Evolutionary conservation across 2,888 invertebrate species (phyloP).

Genomic region (Synergus laeviventris): DNA sequence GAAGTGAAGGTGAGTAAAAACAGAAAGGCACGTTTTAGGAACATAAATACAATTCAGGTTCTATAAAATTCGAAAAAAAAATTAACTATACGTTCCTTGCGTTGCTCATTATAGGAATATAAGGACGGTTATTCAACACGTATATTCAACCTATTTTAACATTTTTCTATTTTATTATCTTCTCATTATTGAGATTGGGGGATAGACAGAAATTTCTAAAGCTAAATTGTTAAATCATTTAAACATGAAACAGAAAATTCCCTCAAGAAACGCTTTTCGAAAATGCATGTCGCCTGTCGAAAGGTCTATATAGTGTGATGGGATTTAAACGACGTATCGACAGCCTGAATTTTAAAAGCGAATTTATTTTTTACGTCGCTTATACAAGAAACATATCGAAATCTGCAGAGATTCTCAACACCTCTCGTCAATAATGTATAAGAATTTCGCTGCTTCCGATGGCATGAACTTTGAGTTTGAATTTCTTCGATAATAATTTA

Average conservation of each 20-base stretch:
- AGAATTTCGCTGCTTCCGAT: slow-evolving; percentile 14
- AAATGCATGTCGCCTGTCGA: neutral
- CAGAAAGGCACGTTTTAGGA: neutral
- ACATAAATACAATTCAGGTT: neutral
- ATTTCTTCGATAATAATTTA: slow-evolving; percentile 18
- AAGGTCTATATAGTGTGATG: neutral
- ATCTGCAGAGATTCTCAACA: slow-evolving; percentile 23
- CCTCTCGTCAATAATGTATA: slow-evolving; percentile 32
- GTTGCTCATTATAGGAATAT: neutral
- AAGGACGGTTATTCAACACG: too few species aligned
- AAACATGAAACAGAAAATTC: neutral
- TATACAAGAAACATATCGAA: slow-evolving; percentile 14
- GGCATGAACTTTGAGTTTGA: slow-evolving; percentile 6
- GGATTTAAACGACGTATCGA: slow-evolving; percentile 16
- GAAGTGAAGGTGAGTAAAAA: neutral
- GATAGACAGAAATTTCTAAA: neutral
- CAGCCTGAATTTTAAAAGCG: slow-evolving; percentile 11
- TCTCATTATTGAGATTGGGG: too few species aligned
- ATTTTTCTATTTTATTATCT: too few species aligned
- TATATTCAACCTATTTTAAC: too few species aligned
- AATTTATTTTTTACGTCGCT: neutral
- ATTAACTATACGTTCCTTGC: too few species aligned
- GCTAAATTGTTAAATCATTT: neutral
- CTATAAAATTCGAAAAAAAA: neutral
- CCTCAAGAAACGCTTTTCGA: neutral